A percentile compares a stretch with the other conserved stretches of the same genome.
Evolutionary conservation across 2,888 invertebrate species (phyloP).

Genomic region (Cloeon dipterum): DNA sequence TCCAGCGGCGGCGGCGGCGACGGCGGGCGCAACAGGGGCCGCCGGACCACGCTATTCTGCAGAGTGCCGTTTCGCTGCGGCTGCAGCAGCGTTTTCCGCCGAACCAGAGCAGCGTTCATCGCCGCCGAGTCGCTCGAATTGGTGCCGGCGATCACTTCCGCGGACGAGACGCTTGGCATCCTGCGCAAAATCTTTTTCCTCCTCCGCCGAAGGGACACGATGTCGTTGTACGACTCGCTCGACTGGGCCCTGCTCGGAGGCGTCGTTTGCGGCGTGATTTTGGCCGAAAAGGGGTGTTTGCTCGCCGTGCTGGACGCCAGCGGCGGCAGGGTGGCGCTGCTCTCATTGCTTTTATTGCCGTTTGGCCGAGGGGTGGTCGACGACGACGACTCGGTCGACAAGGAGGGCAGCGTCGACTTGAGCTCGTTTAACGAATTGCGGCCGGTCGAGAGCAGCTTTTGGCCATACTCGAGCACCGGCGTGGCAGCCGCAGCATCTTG

Average conservation of each 20-base stretch:
- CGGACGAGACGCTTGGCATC: background rate
- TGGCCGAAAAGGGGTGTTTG: too few species aligned
- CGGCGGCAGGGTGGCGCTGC: too few species aligned
- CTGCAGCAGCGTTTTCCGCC: background rate
- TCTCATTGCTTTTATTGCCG: too few species aligned
- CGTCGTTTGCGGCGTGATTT: too few species aligned
- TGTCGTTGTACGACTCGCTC: slow-evolving; percentile 1
- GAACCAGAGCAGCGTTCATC: background rate
- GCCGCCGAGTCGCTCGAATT: background rate
- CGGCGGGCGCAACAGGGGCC: background rate
- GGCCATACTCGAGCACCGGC: slow-evolving; percentile 1
- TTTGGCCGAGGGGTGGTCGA: too few species aligned
- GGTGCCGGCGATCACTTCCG: background rate
- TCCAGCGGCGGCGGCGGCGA: background rate
- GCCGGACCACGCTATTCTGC: background rate
- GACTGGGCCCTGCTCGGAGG: too few species aligned
- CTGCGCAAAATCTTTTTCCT: background rate
- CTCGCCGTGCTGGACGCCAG: too few species aligned
- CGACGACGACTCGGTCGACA: too few species aligned
- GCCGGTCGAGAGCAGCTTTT: background rate
- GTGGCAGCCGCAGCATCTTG: too few species aligned
- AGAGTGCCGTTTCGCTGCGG: background rate
- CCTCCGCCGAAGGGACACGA: background rate
- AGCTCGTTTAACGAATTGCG: too few species aligned
- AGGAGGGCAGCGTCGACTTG: too few species aligned